These are phyloP conservation scores for Drosophila littoralis DNA, from an alignment of 1,140 invertebrate species.

Conservation along the genomic window DNA sequence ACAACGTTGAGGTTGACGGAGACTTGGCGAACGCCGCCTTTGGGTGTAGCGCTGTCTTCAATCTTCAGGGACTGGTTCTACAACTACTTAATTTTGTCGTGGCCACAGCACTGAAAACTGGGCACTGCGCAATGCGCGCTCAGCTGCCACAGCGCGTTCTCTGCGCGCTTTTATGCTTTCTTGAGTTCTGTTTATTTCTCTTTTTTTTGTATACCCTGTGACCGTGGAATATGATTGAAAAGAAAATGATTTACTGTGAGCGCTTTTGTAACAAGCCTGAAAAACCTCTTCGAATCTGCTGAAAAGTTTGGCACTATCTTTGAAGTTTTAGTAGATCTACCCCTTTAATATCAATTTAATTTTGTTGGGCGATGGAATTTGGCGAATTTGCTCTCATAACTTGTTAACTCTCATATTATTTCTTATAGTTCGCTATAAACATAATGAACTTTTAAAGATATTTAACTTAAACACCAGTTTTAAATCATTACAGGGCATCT, in stretches of 20 bases:
- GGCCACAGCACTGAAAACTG: constrained; percentile 19
- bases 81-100: constrained; percentile 76
- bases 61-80: constrained; percentile 72
- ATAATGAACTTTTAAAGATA: too few species aligned
- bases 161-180: constrained; percentile 64
- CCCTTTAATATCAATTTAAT: too few species aligned
- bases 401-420: too few species aligned
- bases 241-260: not conserved
- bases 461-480: too few species aligned
- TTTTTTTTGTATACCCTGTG: constrained; percentile 19
- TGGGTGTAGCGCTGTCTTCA: constrained; percentile 50
- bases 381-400: too few species aligned
- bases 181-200: constrained; percentile 59
- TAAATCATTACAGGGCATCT: constrained; percentile 11
- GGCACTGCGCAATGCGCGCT: constrained; percentile 12
- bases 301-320: too few species aligned
- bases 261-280: too few species aligned
- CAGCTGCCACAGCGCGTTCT: constrained; percentile 38
- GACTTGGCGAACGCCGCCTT: constrained; percentile 33
- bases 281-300: too few species aligned
- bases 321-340: too few species aligned
- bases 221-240: not conserved
- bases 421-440: too few species aligned
- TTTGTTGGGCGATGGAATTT: too few species aligned
- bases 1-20: constrained; percentile 13